Percentiles rank a stretch among this genome's conserved stretches.
Conservation (phyloP, 2,797 vertebrate genomes). For the Kryptolebias ocellatus region DNA sequence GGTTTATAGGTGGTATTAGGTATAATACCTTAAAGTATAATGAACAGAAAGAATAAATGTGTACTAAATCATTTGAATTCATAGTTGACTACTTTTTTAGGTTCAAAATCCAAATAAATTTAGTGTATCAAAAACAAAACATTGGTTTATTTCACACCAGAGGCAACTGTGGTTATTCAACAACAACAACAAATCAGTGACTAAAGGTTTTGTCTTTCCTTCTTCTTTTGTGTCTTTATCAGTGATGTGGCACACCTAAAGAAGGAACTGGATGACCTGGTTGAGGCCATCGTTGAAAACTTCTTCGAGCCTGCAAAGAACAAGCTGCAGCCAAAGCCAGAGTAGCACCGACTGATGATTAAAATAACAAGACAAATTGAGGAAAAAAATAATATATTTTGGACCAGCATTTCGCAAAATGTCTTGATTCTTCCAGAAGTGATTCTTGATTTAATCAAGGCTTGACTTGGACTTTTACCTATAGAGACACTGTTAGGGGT, state of each 20-base stretch:
- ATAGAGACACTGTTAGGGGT: background rate
- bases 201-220: no score
- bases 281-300: slow-evolving; percentile 88
- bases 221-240: slow-evolving; percentile 36
- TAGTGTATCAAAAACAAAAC: no score
- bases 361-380: background rate
- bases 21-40: no score
- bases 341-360: slow-evolving; percentile 46
- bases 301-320: slow-evolving; percentile 96
- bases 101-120: no score
- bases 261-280: slow-evolving; percentile 89
- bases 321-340: slow-evolving; percentile 84
- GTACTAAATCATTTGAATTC: no score
- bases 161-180: no score
- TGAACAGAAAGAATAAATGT: no score
- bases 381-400: background rate
- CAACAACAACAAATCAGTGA: no score
- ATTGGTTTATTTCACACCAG: no score
- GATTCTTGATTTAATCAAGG: slow-evolving; percentile 17
- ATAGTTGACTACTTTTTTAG: no score
- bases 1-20: background rate
- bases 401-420: slow-evolving; percentile 19
- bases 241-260: slow-evolving; percentile 90
- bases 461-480: slow-evolving; percentile 12
- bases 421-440: slow-evolving; percentile 45